Evolutionary conservation across 2,797 vertebrate genomes (phyloP), one percentile per base, ranked within the genome.

Genomic region (Gephyroberyx darwinii): DNA sequence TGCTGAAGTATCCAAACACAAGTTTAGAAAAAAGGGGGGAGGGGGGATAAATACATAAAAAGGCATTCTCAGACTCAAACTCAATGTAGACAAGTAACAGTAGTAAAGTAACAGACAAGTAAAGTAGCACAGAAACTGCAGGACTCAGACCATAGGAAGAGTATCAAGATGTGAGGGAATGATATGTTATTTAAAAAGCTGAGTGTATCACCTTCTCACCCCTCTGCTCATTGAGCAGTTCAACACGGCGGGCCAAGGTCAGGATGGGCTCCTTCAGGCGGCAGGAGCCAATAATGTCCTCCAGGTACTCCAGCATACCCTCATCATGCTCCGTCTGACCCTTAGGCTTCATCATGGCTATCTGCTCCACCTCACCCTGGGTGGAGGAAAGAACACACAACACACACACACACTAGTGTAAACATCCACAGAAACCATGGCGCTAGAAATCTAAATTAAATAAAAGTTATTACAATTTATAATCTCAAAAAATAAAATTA

Each of bases 281-380:
- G 4, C 92, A 96, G 3, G 95, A 99, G 56, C 98, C 98, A 56
- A 99, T 99, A 20, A 99, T 91, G 81, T 99, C 98, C 92, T 99
- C 98, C 81, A 99, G 88, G 74, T 97, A 99, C 66, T 99, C 98
- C 71, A 99, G 92, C 98, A 99, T 98, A 14, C 98, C 98, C 78
- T 99, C 98, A 0, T 98, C 96, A 2, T 99, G 96, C 80, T 96
- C 96, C 0, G 95, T 96, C 90, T 99, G 97, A 62, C 96, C 98
- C 92, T 96, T 98, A 8, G 98, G 95, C 84, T 98, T 99, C 98
- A 99, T 99, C 98, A 99, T 95, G 52, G 98, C 94, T 10, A 99
- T 99, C 78, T 99, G 98, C 86, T 99, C 98, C 84, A 99, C 98
- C 93, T 99, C 98, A 14, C 98, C 98, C 98, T 99, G 91, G 16